Base-by-base conservation (phyloP, 2,113 vertebrate species). In the Vicugna pacos region DNA sequence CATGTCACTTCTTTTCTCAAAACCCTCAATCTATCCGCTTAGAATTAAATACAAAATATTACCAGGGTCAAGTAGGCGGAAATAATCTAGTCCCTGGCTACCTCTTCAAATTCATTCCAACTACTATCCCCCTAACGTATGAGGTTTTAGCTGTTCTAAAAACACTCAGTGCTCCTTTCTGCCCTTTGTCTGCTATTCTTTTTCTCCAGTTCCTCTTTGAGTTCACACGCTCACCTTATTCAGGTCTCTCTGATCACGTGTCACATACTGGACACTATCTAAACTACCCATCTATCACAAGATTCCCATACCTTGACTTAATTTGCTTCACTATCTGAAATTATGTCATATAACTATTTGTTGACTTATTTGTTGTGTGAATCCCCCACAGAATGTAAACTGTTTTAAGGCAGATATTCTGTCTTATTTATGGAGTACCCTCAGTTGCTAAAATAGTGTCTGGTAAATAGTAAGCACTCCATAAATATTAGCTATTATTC, bases 11-110 rank as follows among this genome's bases (percentile, higher is more conserved):
- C 4, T 15, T 19, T 75, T 86, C 35, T 75, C 35, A 87, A 87
- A 96, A 54, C 0, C 17, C 38, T 87, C 56, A 77, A 70, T 76
- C 26, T 46, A 30, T 10, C 14, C 58, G 73, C 17, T 75, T 50
- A 58, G 69, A 90, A 93, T 60, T 58, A 94, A 92, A 46, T 83
- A 38, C 24, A 69, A 89, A 89, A 28, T 54, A 83, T 65, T 72
- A 19, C 11, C 28, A 56, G 26, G 1, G 13, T 38, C 19, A 79
- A 32, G 1, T 14, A 48, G 22, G 16, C 64, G 56, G 79, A 73
- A 52, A n/a, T 69, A 67, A 56, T 80, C 30, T 62, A 62, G 22
- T 48, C 20, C 32, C 10, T 72, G 54, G n/a, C 24, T 83, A 46
- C 22, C 35, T 79, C 10, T 88, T 88, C 22, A 32, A 73, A 22